Evolutionary conservation across 2,888 invertebrate species (phyloP).

Genomic region (Amphipoea oculea): DNA sequence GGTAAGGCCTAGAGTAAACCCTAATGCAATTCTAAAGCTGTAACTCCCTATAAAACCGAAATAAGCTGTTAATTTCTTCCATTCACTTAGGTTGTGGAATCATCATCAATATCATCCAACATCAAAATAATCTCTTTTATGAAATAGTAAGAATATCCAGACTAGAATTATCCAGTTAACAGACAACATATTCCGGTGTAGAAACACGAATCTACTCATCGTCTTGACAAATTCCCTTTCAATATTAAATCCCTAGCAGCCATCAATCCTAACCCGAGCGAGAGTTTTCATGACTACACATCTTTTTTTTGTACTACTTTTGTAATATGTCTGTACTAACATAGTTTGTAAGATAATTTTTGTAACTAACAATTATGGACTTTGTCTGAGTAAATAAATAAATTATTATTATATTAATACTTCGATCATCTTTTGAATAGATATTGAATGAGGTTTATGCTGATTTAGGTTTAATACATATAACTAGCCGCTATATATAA

Average conservation of each 20-base stretch:
- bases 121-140: no score
- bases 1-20: not conserved
- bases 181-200: not conserved
- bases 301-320: no score
- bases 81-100: not conserved
- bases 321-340: no score
- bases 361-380: no score
- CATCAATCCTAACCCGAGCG: no score
- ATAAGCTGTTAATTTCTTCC: not conserved
- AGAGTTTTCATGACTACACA: no score
- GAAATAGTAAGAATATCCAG: not conserved
- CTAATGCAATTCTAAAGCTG: not conserved
- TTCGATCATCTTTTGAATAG: not conserved
- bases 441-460: conserved; percentile 9
- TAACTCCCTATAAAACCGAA: not conserved
- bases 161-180: not conserved
- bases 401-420: no score
- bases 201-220: no score
- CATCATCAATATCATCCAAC: not conserved
- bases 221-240: not conserved
- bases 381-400: no score
- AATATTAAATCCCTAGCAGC: not conserved
- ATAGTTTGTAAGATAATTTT: no score
- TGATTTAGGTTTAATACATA: not conserved
- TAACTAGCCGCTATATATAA: not conserved